Conservation (phyloP, 2,113 vertebrate genomes). For the Muntiacus muntjak region DNA sequence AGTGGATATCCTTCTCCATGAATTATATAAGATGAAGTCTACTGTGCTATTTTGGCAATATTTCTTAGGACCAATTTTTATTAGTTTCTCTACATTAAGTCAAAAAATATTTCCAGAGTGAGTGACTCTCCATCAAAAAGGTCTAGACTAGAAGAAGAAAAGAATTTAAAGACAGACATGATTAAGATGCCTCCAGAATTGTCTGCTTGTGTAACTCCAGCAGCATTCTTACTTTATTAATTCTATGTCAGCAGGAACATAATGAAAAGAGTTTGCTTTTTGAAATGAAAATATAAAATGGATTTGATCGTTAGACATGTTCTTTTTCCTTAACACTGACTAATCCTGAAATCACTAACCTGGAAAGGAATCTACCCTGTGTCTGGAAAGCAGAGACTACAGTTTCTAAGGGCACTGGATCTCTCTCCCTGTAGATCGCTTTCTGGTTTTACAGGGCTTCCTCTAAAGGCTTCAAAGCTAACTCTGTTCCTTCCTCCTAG, state of each 20-base stretch:
- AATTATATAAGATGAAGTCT: neutral
- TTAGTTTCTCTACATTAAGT: neutral
- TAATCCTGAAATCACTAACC: neutral
- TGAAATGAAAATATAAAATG: neutral
- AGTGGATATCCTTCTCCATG: neutral
- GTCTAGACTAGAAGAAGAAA: neutral
- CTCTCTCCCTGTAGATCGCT: neutral
- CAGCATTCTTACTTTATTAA: neutral
- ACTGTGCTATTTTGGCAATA: neutral
- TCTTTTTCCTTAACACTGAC: neutral
- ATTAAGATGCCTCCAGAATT: neutral
- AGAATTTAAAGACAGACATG: neutral
- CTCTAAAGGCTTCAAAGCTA: neutral
- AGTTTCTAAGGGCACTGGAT: neutral
- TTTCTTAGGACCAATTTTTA: neutral
- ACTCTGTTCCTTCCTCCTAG: neutral
- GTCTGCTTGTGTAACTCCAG: neutral
- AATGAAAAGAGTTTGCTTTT: neutral
- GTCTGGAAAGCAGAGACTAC: neutral
- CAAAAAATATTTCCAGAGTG: neutral
- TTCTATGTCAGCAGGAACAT: neutral
- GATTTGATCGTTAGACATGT: neutral
- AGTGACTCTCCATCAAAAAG: neutral
- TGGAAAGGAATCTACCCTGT: neutral
- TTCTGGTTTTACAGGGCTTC: neutral